phyloP scores from a whole-genome alignment of 2,888 invertebrate genomes.

The Athalia cordata region DNA sequence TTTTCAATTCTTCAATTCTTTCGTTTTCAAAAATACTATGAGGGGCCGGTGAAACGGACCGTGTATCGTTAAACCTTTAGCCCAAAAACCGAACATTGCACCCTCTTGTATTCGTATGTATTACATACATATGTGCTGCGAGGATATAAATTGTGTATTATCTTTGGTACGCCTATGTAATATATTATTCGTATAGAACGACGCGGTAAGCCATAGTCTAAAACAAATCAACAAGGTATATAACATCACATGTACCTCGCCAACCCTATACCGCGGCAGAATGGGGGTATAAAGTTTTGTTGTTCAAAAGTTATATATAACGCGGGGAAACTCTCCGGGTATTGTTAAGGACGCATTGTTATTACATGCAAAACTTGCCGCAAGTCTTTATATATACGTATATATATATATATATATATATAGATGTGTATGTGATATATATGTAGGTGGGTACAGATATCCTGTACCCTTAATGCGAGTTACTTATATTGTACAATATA shows the following conservation, averaged over 20 bases:
- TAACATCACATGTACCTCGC: not conserved
- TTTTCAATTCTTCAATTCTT: too few relatives aligned
- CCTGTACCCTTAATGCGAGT: too few relatives aligned
- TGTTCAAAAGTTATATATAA: slow-evolving; percentile 24
- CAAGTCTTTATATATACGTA: not conserved
- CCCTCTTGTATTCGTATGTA: too few relatives aligned
- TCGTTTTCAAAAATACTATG: too few relatives aligned
- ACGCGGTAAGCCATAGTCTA: not conserved
- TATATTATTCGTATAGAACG: not conserved
- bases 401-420: not conserved
- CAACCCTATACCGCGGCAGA: not conserved
- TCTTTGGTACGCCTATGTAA: not conserved
- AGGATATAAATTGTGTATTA: too few relatives aligned
- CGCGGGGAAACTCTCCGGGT: slow-evolving; percentile 11
- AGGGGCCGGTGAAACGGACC: too few relatives aligned
- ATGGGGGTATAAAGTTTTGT: slow-evolving; percentile 15
- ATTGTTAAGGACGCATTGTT: slow-evolving; percentile 30
- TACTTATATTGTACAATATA: too few relatives aligned
- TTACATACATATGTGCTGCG: too few relatives aligned
- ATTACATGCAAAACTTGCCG: slow-evolving; percentile 27
- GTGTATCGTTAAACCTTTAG: too few relatives aligned
- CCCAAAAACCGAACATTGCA: too few relatives aligned
- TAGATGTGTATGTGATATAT: not conserved
- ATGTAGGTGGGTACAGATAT: not conserved
- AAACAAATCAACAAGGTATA: slow-evolving; percentile 33